Evolutionary conservation across 2,113 vertebrate species (phyloP).

Genomic region (Trogon surrucura): DNA sequence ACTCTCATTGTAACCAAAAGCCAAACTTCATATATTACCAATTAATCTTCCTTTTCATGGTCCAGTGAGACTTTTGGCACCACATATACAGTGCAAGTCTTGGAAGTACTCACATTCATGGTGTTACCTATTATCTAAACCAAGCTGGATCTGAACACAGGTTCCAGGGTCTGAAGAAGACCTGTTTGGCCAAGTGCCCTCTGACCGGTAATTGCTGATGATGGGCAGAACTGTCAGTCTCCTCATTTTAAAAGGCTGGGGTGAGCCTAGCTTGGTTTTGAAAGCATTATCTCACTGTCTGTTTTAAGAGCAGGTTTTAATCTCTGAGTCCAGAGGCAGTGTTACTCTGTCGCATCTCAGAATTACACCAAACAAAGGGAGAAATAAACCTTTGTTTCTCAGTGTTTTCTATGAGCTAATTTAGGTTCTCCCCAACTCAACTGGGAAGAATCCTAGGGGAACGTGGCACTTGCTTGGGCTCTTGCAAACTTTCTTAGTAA

Average conservation of each 20-base stretch:
- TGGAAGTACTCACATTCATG: neutral
- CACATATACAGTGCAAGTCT: neutral
- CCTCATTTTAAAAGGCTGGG: neutral
- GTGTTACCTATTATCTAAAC: neutral
- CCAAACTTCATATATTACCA: neutral
- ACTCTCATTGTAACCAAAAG: neutral
- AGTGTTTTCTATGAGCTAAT: neutral
- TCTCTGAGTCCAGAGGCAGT: neutral
- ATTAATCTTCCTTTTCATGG: neutral
- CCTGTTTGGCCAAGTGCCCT: neutral
- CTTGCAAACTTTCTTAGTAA: neutral
- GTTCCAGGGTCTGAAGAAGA: neutral
- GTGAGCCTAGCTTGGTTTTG: neutral
- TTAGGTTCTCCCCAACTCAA: neutral
- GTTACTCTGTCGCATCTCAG: neutral
- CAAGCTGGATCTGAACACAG: fast-evolving
- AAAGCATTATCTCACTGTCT: neutral
- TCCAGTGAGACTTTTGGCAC: neutral
- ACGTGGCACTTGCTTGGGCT: neutral
- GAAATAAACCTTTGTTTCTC: neutral
- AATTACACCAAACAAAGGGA: neutral
- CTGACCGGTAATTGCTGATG: neutral
- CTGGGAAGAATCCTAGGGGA: neutral
- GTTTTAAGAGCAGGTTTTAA: neutral
- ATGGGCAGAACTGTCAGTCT: neutral